Base-by-base conservation (phyloP, 2,113 vertebrate species). In the Geothlypis trichas region DNA sequence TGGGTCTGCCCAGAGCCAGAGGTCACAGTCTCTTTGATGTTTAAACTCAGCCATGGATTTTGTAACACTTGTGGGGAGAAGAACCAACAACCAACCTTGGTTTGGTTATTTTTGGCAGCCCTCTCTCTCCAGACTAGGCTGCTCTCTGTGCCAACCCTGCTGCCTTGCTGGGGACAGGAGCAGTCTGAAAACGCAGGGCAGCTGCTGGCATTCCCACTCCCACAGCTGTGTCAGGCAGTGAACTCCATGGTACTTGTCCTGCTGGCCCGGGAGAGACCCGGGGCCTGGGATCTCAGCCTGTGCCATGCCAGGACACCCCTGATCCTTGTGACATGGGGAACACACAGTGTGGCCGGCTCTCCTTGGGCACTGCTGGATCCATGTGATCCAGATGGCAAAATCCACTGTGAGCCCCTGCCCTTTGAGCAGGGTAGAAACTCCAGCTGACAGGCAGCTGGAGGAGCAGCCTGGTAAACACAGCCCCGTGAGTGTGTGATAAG, bases 251-350 rank as follows among this genome's bases (percentile, higher is more conserved):
- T 11, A 2, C 17, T 37, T 51, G 47, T 75, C 39, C 55, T 57
- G 5, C 55, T 62, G 80, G 35, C 57, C 31, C n/a, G 59, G 30
- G 19, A 61, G 59, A 44, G 85, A 9, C 11, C 4, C 0, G 0
- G 39, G 30, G 33, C 33, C 30, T 0, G 2, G 30, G 37, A 13
- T 62, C 57, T 74, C 5, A 1, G 31, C 13, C 35, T 68, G 9
- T 46, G 59, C 57, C 33, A 5, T 39, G n/a, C 19, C 68, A 69
- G 58, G 65, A 35, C 39, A 33, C 17, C n/a, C 54, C 59, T 31
- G 22, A 3, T 19, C 7, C 24, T 12, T n/a, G 59, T 20, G 54
- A 4, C 51, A 5, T 0, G 1, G 55, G 44, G 54, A 61, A 6
- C 54, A 18, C 28, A 35, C 33, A 10, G 8, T 0, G 0, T 52